Evolutionary conservation across 2,888 invertebrate genomes (phyloP), one percentile per base, ranked within the genome.

Genomic region (Acronicta leporina): DNA sequence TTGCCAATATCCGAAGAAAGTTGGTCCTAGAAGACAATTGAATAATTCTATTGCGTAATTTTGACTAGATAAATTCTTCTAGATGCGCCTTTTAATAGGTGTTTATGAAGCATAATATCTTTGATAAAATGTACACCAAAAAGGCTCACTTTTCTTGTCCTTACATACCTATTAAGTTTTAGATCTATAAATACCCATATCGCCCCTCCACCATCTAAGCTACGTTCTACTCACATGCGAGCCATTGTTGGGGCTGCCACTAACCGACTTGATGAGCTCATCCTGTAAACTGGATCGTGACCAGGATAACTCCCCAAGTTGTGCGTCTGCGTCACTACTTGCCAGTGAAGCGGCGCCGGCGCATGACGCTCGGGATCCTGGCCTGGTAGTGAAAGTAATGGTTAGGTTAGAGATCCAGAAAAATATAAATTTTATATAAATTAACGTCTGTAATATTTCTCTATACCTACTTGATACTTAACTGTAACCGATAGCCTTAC

Each of bases 211-310:
- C 53, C 69, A 44, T 53, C 63, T 45, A 68, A 61, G 56, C 80
- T 62, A 74, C 56, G 50, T 45, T 64, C 87, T 87, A 94, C 93
- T 93, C 86, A 93, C 93, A 89, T 92, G 92, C 92, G 87, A 83
- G 86, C 82, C 77, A 83, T 87, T 78, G 70, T 84, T 87, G 78
- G 91, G 92, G 88, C 92, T 92, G 89, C 90, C 92, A 94, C 95
- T 95, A 92, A 95, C 95, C 94, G 95, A 95, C 92, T 95, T 95
- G 89, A 96, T 95, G 77, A 96, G 95, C 84, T 96, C 96, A 82
- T 96, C 96, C 87, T 96, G 96, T 63, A 96, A 89, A 27, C 96
- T 96, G 68, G 95, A 95, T 20, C 96, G 95, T 11, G 96, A 96
- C 95, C 96, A 96, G 43, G 96, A 95, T 46, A 95, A 91, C 77